Base-by-base conservation (phyloP, 2,888 invertebrate genomes). In the Neocrepidodera transversa region DNA sequence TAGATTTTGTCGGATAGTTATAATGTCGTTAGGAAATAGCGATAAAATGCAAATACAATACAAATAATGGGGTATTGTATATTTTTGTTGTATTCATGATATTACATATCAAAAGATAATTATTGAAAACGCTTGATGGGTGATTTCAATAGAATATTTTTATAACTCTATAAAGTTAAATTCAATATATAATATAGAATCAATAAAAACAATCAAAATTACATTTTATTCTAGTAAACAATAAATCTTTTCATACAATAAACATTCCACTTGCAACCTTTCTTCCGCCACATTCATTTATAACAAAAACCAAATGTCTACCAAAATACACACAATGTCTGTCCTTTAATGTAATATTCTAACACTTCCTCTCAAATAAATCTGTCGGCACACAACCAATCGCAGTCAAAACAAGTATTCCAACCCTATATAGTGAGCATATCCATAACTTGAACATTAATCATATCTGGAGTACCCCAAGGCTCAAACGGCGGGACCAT, bases 331-430 rank as follows among this genome's bases (percentile, higher is more conserved):
- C 47, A 59, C 18, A 48, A 30, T 51, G 48, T 47, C 45, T 56
- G 49, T 42, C 52, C 55, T 49, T 54, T 55, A 54, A 60, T 26
- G 49, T n/a, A 62, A 64, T 58, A 51, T 36, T 45, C 36, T 49
- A 62, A 50, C 63, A 58, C 65, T 68, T 68, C 64, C 68, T 68
- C 50, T 54, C 60, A 51, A 26, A 68, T 74, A 69, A 69, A 74
- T 75, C 74, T 69, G 68, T 73, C 72, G 69, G 51, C 73, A 72
- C 71, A 66, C 65, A 66, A 71, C 72, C 66, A 64, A 62, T 72
- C 74, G 70, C 65, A 74, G 75, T 74, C 75, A 74, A 74, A 75
- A 75, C 74, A 75, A 74, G 72, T 64, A 69, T 71, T 70, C 70
- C 69, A 71, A 63, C 71, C 73, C 71, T 28, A 17, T 40, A 26